phyloP scores from a whole-genome alignment of 2,797 vertebrate genomes.

The Knipowitschia caucasica region DNA sequence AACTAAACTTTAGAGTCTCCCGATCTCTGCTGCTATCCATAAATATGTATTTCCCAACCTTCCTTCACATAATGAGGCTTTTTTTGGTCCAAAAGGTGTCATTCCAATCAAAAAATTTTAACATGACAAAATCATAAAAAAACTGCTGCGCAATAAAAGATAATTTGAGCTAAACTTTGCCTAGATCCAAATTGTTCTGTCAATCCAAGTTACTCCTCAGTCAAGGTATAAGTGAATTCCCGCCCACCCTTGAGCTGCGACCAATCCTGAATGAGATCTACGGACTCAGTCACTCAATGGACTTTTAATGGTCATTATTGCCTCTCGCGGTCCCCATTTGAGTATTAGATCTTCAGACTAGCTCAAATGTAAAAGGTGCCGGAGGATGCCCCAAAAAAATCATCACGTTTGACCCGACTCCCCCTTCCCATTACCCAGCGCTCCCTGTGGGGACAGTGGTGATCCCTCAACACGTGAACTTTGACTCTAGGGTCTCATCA shows the following conservation, averaged over 20 bases:
- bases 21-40: no score
- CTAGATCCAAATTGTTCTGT: constrained; percentile 10
- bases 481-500: constrained; percentile 74
- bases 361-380: constrained; percentile 45
- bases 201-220: constrained; percentile 28
- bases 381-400: constrained; percentile 67
- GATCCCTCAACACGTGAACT: constrained; percentile 83
- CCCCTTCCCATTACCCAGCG: constrained; percentile 80
- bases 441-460: constrained; percentile 72
- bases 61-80: no score
- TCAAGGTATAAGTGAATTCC: constrained; percentile 51
- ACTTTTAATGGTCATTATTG: constrained; percentile 63
- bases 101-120: no score
- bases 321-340: constrained; percentile 46
- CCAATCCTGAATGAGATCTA: constrained; percentile 59
- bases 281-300: constrained; percentile 49
- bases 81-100: no score
- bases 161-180: neutral
- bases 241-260: constrained; percentile 47
- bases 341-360: constrained; percentile 49
- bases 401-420: constrained; percentile 67
- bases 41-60: no score
- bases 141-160: no score
- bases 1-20: no score
- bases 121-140: no score